Evolutionary conservation across 2,888 invertebrate genomes (phyloP), one percentile per base, ranked within the genome.

Genomic region (Brachyopa scutellaris): DNA sequence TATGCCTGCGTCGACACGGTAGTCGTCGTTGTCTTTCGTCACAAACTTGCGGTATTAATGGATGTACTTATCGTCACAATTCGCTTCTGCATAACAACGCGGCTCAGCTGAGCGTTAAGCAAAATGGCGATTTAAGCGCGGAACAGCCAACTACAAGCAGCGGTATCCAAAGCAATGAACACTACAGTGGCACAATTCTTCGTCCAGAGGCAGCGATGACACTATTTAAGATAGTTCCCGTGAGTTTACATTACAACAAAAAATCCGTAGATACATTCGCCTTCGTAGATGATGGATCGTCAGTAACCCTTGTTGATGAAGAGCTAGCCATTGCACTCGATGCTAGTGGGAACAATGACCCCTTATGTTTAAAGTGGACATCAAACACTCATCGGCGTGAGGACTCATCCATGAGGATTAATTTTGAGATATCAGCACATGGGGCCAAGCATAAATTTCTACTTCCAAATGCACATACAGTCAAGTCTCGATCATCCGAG

Each of bases 41-140:
- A 9, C 31, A 36, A 21, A 31, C 51, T 23, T 84, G 78, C 15
- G 64, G 47, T 4, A 19, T 67, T 1, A 42, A 61, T 23, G 47
- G 69, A 17, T 74, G 78, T 11, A 74, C 49, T 3, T 70, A 45
- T 36, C 53, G 72, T 2, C 80, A 80, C 31, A 61, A 84, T 26
- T 17, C 73, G 0, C 61, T 84, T 7, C 23, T 82, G 9, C 82
- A 84, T 38, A 84, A 72, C 7, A 38, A 31, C 38, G 59, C 29
- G 11, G 4, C 21, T 17, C 51, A 38, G 26, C 15, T 8, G 17
- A 33, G 21, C n/a, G 61, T 3, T 38, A 11, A 8, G 13, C 6
- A 45, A 17, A 38, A 42, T 47, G n/a, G 38, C n/a, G n/a, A n/a
- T n/a, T n/a, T n/a, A 61, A 1, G 26, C 26, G 23, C 1, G 26